Percentiles rank a stretch among this genome's conserved stretches.
Conservation (phyloP, 2,888 invertebrate species). For the Aphidius colemani region DNA sequence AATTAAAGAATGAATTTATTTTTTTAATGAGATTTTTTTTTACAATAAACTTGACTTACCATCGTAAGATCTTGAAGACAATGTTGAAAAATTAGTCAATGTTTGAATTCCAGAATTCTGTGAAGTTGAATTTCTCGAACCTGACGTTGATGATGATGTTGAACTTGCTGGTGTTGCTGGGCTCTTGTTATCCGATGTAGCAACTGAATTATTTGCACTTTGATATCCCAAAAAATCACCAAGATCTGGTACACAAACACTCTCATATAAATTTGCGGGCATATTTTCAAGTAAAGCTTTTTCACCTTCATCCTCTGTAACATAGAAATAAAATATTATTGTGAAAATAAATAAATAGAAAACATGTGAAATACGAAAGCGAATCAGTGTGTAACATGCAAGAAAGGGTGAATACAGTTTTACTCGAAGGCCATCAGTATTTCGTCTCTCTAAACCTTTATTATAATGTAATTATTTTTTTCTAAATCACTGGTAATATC, state of each 20-base stretch:
- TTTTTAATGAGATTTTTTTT: slow-evolving; percentile 1
- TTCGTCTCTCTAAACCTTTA: too few relatives aligned
- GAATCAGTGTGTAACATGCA: too few relatives aligned
- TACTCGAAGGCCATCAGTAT: too few relatives aligned
- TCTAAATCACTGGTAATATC: too few relatives aligned
- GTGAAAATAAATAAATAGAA: too few relatives aligned
- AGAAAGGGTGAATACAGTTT: too few relatives aligned
- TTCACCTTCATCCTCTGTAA: slow-evolving; percentile 77
- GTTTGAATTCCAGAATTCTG: slow-evolving; percentile 33
- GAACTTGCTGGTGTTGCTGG: slow-evolving; percentile 51
- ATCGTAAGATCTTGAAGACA: slow-evolving; percentile 51
- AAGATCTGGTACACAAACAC: slow-evolving; percentile 78
- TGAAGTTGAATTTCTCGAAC: slow-evolving; percentile 30
- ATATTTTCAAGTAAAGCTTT: slow-evolving; percentile 74
- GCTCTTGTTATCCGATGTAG: slow-evolving; percentile 42
- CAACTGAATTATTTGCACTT: slow-evolving; percentile 37
- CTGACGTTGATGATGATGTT: slow-evolving; percentile 49
- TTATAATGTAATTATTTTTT: too few relatives aligned
- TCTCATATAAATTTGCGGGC: slow-evolving; percentile 78
- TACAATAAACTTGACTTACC: slow-evolving; percentile 44
- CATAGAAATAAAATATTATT: too few relatives aligned
- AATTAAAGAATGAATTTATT: slow-evolving; percentile 31
- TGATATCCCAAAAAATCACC: slow-evolving; percentile 70
- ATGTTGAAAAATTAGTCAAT: slow-evolving; percentile 33
- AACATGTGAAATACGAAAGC: too few relatives aligned